Conservation (phyloP, 1,140 invertebrate genomes). For the Leptoteleia sp. region DNA sequence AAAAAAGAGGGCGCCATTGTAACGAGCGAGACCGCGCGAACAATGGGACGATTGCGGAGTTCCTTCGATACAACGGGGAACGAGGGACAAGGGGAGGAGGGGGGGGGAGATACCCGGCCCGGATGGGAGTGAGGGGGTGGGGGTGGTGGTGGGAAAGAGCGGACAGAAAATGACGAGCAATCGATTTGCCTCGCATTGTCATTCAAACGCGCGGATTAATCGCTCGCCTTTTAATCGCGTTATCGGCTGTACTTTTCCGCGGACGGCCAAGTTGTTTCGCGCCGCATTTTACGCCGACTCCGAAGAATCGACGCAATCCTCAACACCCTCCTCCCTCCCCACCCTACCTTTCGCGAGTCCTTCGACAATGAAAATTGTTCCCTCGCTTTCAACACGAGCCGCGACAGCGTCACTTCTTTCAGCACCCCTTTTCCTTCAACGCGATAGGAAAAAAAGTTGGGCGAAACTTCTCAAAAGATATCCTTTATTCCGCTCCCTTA, state of each 20-base stretch:
- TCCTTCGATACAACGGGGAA: no score
- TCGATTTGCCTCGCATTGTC: constrained; percentile 27
- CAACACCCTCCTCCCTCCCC: no score
- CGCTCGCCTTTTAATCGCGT: constrained; percentile 34
- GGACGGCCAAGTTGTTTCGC: constrained; percentile 31
- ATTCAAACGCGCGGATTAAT: constrained; percentile 30
- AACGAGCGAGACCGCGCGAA: no score
- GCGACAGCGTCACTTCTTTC: constrained; percentile 42
- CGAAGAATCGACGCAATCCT: constrained; percentile 26
- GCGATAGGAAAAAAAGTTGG: constrained; percentile 35
- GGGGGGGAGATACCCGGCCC: no score
- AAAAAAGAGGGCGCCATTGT: no score
- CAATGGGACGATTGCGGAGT: no score
- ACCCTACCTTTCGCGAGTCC: constrained; percentile 42
- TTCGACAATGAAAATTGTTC: constrained; percentile 61
- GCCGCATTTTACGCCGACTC: constrained; percentile 37
- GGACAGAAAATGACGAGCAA: constrained; percentile 3
- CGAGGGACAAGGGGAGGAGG: no score
- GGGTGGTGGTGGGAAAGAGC: no score
- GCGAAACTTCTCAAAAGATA: constrained; percentile 56
- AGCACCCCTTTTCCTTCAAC: constrained; percentile 36
- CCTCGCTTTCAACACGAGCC: constrained; percentile 43
- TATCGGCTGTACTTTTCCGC: constrained; percentile 13
- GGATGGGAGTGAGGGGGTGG: no score
- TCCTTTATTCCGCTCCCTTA: constrained; percentile 52